Percentiles rank a stretch among this genome's conserved stretches.
These are phyloP conservation scores for Hoplostethus atlanticus DNA, from an alignment of 2,797 vertebrate genomes.

Conservation along the genomic window DNA sequence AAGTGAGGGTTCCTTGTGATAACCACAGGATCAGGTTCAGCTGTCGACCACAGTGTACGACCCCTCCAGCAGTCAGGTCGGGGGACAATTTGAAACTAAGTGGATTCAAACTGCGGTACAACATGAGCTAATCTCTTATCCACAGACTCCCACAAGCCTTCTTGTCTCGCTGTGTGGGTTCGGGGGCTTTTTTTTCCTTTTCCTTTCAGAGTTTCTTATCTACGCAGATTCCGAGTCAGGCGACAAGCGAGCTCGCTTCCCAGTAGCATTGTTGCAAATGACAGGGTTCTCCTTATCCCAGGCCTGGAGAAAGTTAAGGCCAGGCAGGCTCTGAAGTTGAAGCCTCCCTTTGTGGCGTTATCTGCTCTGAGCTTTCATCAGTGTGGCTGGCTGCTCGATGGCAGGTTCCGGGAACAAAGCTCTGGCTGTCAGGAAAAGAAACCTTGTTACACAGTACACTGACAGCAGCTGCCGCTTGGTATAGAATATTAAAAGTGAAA, in stretches of 20 bases:
- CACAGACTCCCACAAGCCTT: slow-evolving; percentile 49
- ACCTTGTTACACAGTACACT: slow-evolving; percentile 53
- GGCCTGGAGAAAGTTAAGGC: slow-evolving; percentile 56
- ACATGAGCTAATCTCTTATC: slow-evolving; percentile 62
- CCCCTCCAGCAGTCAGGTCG: slow-evolving; percentile 25
- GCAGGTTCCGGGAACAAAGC: slow-evolving; percentile 69
- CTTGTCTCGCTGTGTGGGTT: slow-evolving; percentile 35
- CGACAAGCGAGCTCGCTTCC: slow-evolving; percentile 38
- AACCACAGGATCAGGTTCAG: slow-evolving; percentile 46
- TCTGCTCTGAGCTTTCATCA: slow-evolving; percentile 71
- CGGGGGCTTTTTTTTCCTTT: slow-evolving; percentile 20
- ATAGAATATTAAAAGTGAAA: slow-evolving; percentile 53
- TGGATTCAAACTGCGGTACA: slow-evolving; percentile 58
- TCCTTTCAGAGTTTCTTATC: slow-evolving; percentile 50
- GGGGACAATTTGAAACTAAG: slow-evolving; percentile 57
- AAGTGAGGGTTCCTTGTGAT: slow-evolving; percentile 32
- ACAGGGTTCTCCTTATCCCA: slow-evolving; percentile 48
- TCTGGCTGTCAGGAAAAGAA: slow-evolving; percentile 65
- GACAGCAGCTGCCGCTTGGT: slow-evolving; percentile 21
- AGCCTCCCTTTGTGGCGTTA: slow-evolving; percentile 61
- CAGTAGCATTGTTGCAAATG: slow-evolving; percentile 51
- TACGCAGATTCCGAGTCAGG: slow-evolving; percentile 44
- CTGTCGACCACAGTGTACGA: slow-evolving; percentile 26
- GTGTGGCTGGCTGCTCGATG: slow-evolving; percentile 53
- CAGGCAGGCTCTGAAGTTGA: slow-evolving; percentile 53